These are phyloP conservation scores for Vombatus ursinus DNA, from an alignment of 2,113 vertebrate genomes.

Conservation along the genomic window DNA sequence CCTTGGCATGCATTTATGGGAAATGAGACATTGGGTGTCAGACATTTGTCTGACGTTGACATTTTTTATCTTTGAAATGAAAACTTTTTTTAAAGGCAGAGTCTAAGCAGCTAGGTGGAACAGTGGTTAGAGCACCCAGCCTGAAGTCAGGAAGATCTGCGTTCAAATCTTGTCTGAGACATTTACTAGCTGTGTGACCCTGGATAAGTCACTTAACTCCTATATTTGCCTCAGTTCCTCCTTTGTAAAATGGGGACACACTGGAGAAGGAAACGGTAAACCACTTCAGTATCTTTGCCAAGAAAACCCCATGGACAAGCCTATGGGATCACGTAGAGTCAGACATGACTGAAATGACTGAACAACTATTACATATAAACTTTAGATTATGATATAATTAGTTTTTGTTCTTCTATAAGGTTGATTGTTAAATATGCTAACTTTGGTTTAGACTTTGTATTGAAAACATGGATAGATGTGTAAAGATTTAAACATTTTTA, in stretches of 20 bases:
- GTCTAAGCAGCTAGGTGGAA: not conserved
- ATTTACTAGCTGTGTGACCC: too few relatives aligned
- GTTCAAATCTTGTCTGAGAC: not conserved
- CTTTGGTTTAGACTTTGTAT: not conserved
- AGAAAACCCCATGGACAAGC: not conserved
- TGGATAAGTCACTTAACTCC: not conserved
- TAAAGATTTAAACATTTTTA: not conserved
- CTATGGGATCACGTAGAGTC: not conserved
- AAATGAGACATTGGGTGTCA: slow-evolving; percentile 28
- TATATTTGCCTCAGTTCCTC: not conserved
- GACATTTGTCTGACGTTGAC: slow-evolving; percentile 28
- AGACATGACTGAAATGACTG: not conserved
- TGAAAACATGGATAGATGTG: not conserved
- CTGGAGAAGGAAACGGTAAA: not conserved
- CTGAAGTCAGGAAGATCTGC: not conserved
- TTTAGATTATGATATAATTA: not conserved
- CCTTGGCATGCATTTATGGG: slow-evolving; percentile 36
- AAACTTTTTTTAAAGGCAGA: not conserved
- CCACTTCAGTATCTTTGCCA: not conserved
- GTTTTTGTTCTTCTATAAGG: not conserved
- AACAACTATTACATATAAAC: not conserved
- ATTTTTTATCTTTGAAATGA: slow-evolving; percentile 35
- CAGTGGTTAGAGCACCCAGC: too few relatives aligned
- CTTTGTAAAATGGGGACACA: not conserved
- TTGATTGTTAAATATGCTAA: not conserved